Evolutionary conservation across 2,888 invertebrate genomes (phyloP).

Genomic region (Dicycla oo): DNA sequence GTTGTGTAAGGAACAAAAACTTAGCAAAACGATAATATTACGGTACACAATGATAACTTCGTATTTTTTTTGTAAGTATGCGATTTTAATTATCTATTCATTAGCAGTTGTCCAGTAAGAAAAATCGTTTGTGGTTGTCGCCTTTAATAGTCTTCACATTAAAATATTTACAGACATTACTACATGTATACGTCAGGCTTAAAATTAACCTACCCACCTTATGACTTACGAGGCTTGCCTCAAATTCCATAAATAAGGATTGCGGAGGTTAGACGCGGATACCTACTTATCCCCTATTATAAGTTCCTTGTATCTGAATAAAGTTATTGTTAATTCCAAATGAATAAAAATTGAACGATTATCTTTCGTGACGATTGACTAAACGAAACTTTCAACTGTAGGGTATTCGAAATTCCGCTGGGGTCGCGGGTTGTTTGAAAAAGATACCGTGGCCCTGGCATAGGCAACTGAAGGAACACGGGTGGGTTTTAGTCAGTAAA

Average conservation of each 20-base stretch:
- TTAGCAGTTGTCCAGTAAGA: constrained; percentile 17
- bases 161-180: neutral
- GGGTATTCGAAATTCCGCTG: constrained; percentile 23
- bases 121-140: neutral
- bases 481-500: too few relatives aligned
- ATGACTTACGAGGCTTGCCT: neutral
- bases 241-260: neutral
- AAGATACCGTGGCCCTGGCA: too few relatives aligned
- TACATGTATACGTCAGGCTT: too few relatives aligned
- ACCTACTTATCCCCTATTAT: neutral
- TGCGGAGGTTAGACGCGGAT: neutral
- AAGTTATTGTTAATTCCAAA: neutral
- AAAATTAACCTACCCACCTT: neutral
- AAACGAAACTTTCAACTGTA: neutral
- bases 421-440: too few relatives aligned
- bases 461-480: too few relatives aligned
- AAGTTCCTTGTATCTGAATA: neutral
- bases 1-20: constrained; percentile 20
- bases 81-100: constrained; percentile 15
- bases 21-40: neutral
- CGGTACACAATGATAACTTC: neutral
- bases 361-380: neutral
- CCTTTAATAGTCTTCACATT: neutral
- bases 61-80: neutral
- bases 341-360: neutral